Percentiles rank a stretch among this genome's conserved stretches.
Conservation (phyloP, 2,888 invertebrate species). For the Myopa testacea region DNA sequence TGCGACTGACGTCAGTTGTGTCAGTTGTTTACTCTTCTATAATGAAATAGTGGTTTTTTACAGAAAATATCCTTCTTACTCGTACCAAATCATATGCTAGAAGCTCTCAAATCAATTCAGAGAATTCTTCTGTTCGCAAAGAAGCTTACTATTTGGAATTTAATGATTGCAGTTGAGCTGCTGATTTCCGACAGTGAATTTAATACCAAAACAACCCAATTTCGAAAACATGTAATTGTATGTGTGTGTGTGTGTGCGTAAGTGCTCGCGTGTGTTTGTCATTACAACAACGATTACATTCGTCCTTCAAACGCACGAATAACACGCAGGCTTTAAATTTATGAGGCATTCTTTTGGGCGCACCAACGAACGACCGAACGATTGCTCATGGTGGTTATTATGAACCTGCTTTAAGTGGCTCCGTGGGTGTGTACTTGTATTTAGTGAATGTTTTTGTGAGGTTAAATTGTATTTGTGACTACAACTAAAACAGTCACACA, state of each 20-base stretch:
- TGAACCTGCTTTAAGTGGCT: background rate
- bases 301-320: background rate
- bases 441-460: no score
- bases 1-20: no score
- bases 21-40: no score
- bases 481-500: no score
- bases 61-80: no score
- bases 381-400: background rate
- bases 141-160: background rate
- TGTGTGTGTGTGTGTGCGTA: background rate
- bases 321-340: conserved; percentile 1
- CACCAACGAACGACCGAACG: background rate
- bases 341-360: background rate
- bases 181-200: background rate
- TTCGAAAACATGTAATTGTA: background rate
- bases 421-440: background rate
- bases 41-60: no score
- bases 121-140: background rate
- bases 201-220: background rate
- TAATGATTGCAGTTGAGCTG: background rate
- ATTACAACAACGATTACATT: background rate
- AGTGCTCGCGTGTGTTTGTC: no score
- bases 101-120: no score
- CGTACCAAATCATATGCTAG: no score
- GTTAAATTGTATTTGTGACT: no score